phyloP scores from a whole-genome alignment of 2,888 invertebrate genomes.

The Vandiemenella viatica region DNA sequence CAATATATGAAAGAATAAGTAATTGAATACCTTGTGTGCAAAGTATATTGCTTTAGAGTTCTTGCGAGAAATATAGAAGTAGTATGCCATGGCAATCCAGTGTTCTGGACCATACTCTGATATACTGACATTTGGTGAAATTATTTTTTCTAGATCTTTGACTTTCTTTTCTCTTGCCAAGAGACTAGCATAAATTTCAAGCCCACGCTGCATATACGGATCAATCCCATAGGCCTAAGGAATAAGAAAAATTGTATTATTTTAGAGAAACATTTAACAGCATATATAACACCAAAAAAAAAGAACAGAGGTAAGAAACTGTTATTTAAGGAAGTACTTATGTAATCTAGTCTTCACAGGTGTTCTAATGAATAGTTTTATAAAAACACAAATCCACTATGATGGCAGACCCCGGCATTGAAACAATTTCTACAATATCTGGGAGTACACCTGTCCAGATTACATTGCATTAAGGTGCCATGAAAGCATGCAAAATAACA shows the following conservation, averaged over 20 bases:
- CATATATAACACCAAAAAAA: too few species aligned
- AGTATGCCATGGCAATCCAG: constrained; percentile 64
- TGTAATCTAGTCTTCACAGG: too few species aligned
- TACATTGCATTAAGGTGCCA: too few species aligned
- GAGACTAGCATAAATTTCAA: constrained; percentile 48
- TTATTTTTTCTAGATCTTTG: constrained; percentile 46
- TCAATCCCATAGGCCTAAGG: constrained; percentile 36
- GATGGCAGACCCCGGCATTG: too few species aligned
- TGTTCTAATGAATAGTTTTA: too few species aligned
- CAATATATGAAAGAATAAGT: constrained; percentile 1
- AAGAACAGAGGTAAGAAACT: too few species aligned
- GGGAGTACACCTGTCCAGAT: too few species aligned
- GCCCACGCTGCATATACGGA: constrained; percentile 39
- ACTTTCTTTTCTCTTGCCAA: constrained; percentile 41
- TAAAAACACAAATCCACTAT: too few species aligned
- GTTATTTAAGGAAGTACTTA: too few species aligned
- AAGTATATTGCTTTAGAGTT: constrained; percentile 54
- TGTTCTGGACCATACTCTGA: constrained; percentile 47
- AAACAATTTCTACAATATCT: too few species aligned
- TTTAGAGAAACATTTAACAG: too few species aligned
- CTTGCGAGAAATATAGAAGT: constrained; percentile 45
- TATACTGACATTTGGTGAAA: constrained; percentile 28
- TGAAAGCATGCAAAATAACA: too few species aligned
- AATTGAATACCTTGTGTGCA: constrained; percentile 55
- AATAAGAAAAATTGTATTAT: neutral